Evolutionary conservation across 35 echinoderm and acorn worm genomes (phyloP).

Genomic region (Ophiothrix spiculata): DNA sequence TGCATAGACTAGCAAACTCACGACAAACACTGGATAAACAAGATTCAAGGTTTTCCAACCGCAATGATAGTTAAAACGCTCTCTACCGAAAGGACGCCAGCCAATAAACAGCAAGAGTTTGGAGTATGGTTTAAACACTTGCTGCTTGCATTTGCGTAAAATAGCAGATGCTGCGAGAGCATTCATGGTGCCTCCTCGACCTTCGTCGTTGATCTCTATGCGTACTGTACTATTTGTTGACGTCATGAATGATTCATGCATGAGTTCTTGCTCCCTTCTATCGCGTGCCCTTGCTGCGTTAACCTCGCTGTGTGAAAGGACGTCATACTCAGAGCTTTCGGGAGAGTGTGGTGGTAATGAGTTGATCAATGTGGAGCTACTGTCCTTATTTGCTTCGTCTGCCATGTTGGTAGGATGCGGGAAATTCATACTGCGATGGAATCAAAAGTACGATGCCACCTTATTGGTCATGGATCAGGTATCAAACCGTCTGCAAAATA

Average conservation of each 20-base stretch:
- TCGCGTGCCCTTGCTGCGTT: neutral
- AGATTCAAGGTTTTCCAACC: conserved; percentile 31
- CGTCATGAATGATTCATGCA: neutral
- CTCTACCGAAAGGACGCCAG: conserved; percentile 48
- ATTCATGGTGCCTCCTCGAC: conserved; percentile 2
- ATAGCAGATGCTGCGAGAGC: conserved; percentile 8
- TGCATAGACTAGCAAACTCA: conserved; percentile 24
- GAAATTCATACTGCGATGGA: too few species aligned
- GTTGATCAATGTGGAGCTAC: neutral
- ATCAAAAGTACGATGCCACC: too few species aligned
- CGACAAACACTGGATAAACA: conserved; percentile 29
- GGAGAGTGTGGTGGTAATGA: neutral
- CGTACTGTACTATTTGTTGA: neutral
- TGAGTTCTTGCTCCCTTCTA: neutral
- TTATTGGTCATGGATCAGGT: too few species aligned
- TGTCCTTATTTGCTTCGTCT: neutral
- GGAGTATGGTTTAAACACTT: conserved; percentile 51
- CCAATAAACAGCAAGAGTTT: conserved; percentile 35
- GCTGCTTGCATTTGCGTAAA: conserved; percentile 37
- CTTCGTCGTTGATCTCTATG: conserved; percentile 30
- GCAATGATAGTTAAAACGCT: conserved; percentile 24
- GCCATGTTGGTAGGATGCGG: too few species aligned
- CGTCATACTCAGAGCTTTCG: neutral
- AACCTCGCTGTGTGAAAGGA: neutral
- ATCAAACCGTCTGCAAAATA: too few species aligned